These are phyloP conservation scores for Drosophila algonquin DNA, from an alignment of 2,888 invertebrate species.

Conservation along the genomic window DNA sequence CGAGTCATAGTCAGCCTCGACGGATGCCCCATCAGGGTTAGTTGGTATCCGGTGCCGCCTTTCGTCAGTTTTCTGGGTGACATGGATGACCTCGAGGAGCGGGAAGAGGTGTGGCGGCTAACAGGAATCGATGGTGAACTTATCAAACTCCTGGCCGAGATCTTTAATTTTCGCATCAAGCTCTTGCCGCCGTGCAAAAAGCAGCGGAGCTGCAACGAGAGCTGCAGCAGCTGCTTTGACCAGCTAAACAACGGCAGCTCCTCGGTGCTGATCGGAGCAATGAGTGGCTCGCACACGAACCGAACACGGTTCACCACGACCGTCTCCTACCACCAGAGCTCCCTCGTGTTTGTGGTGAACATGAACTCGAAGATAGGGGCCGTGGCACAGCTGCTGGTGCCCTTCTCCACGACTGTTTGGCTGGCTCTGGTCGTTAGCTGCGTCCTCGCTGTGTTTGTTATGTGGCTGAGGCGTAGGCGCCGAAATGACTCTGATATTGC, in stretches of 20 bases:
- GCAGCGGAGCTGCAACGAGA: conserved; percentile 11
- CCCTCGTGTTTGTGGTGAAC: conserved; percentile 71
- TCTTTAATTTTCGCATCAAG: conserved; percentile 69
- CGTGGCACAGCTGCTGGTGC: conserved; percentile 62
- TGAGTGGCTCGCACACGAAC: conserved; percentile 61
- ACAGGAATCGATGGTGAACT: conserved; percentile 78
- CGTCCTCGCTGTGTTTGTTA: conserved; percentile 31
- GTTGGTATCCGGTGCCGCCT: conserved; percentile 63
- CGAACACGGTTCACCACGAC: conserved; percentile 62
- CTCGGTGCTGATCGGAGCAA: conserved; percentile 73
- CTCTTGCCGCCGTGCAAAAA: conserved; percentile 54
- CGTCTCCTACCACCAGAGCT: conserved; percentile 67
- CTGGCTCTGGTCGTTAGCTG: conserved; percentile 41
- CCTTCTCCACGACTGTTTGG: conserved; percentile 70
- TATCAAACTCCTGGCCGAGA: conserved; percentile 60
- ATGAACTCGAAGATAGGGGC: conserved; percentile 59
- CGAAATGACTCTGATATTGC: conserved; percentile 53
- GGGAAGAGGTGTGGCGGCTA: conserved; percentile 49
- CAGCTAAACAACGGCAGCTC: conserved; percentile 53
- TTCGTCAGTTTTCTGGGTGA: conserved; percentile 71
- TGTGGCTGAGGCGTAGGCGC: conserved; percentile 32
- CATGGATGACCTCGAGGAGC: conserved; percentile 41
- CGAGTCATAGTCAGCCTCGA: conserved; percentile 47
- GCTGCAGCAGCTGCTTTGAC: conserved; percentile 51
- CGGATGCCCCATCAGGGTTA: conserved; percentile 70